These are phyloP conservation scores for Phallusia fumigata DNA, from an alignment of 23 tunicate species.

Conservation along the genomic window DNA sequence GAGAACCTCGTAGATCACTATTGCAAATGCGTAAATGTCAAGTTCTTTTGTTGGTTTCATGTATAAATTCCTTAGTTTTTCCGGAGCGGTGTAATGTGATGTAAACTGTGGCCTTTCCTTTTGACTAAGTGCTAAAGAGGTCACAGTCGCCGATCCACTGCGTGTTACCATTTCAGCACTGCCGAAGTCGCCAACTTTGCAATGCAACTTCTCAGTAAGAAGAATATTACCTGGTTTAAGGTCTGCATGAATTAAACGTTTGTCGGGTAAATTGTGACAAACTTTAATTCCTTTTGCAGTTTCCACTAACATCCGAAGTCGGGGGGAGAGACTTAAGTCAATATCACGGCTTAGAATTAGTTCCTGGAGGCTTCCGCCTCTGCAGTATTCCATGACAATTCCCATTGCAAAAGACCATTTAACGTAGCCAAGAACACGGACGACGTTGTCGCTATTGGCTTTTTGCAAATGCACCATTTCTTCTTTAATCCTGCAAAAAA, in stretches of 20 bases:
- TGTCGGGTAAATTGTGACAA: neutral
- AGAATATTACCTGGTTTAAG: neutral
- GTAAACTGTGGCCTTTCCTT: neutral
- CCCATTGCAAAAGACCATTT: neutral
- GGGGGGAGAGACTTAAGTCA: neutral
- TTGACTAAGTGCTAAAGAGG: neutral
- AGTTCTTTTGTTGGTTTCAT: conserved; percentile 5
- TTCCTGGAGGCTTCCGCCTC: neutral
- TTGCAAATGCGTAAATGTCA: conserved; percentile 8
- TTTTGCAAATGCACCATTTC: neutral
- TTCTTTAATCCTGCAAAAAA: neutral
- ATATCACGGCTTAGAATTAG: neutral
- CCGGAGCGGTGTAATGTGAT: neutral
- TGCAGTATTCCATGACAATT: neutral
- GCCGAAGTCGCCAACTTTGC: neutral
- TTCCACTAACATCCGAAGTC: neutral
- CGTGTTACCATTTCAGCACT: neutral
- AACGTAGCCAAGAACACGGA: neutral
- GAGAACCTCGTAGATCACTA: no score
- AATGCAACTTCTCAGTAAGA: neutral
- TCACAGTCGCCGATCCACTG: neutral
- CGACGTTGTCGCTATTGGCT: neutral
- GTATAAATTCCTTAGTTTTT: neutral
- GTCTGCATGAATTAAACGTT: neutral
- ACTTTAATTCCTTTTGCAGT: neutral